These are phyloP conservation scores for Orchesella cincta DNA, from an alignment of 1,140 invertebrate genomes.

Conservation along the genomic window DNA sequence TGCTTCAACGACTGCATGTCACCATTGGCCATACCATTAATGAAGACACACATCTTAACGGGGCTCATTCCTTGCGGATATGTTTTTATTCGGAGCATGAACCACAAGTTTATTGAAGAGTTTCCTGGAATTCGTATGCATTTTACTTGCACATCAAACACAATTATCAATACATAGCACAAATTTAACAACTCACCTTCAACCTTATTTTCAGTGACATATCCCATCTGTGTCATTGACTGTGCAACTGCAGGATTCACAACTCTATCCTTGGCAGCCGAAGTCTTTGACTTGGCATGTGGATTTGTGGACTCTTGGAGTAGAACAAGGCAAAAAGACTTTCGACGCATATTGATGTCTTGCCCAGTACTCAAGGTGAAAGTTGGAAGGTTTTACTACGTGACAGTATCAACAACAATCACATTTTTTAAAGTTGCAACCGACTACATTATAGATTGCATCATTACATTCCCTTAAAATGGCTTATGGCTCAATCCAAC, in stretches of 20 bases:
- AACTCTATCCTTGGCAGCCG: constrained; percentile 25
- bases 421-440: constrained; percentile 26
- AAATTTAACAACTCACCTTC: too few species aligned
- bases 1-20: constrained; percentile 39
- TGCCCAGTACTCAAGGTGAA: constrained; percentile 17
- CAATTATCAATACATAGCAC: too few species aligned
- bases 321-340: constrained; percentile 25
- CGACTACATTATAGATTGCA: constrained; percentile 37
- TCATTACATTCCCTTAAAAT: constrained; percentile 35
- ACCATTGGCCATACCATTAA: constrained; percentile 32
- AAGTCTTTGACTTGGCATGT: constrained; percentile 31
- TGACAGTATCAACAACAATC: constrained; percentile 37
- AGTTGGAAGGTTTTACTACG: constrained; percentile 29
- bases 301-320: constrained; percentile 39
- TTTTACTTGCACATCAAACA: too few species aligned
- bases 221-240: constrained; percentile 31
- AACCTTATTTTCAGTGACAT: constrained; percentile 22
- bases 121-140: constrained; percentile 35
- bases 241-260: constrained; percentile 28
- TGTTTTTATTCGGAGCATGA: constrained; percentile 32
- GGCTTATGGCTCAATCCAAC: too few species aligned
- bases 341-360: constrained; percentile 31
- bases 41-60: constrained; percentile 33
- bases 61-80: constrained; percentile 32
- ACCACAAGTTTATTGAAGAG: constrained; percentile 26